phyloP scores from a whole-genome alignment of 2,113 vertebrate species.

The Bothrops jararaca region DNA sequence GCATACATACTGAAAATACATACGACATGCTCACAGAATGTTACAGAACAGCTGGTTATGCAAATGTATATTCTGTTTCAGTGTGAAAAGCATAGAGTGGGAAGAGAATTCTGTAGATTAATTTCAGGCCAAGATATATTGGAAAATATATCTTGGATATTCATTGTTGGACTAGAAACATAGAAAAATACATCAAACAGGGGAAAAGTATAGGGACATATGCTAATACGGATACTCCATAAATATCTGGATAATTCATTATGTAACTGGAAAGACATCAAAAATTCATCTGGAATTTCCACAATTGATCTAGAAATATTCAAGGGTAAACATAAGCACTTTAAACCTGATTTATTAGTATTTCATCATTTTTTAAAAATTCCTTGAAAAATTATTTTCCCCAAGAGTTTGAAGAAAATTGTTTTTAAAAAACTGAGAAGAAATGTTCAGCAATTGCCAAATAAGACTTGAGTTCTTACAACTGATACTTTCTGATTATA shows the following conservation, averaged over 20 bases:
- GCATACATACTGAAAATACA: neutral
- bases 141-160: neutral
- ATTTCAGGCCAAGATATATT: neutral
- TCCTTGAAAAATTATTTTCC: neutral
- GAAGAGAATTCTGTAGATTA: neutral
- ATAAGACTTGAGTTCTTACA: neutral
- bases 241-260: neutral
- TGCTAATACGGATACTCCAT: neutral
- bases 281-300: neutral
- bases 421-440: neutral
- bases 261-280: neutral
- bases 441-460: neutral
- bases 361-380: neutral
- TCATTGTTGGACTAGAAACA: neutral
- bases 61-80: neutral
- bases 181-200: neutral
- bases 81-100: neutral
- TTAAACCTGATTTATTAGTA: neutral
- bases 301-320: neutral
- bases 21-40: neutral
- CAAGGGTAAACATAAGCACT: neutral
- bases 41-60: neutral
- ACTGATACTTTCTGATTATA: neutral
- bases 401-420: neutral
- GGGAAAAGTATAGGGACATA: neutral